A percentile compares a stretch with the other conserved stretches of the same genome.
Conservation (phyloP, 2,888 invertebrate species). For the Conops quadrifasciatus region DNA sequence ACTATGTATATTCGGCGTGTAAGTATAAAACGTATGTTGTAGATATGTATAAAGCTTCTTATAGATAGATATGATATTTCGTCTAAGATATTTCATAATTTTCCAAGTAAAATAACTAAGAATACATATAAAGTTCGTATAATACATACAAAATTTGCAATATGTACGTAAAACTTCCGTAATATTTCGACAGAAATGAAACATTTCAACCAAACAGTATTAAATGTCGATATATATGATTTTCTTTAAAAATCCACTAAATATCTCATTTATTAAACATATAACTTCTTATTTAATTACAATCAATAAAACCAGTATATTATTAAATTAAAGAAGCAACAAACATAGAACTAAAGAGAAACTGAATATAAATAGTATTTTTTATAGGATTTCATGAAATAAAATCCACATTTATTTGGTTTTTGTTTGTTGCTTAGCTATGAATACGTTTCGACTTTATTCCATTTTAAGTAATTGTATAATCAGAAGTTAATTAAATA, state of each 20-base stretch:
- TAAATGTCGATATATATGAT: too few species aligned
- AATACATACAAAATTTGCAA: constrained; percentile 15
- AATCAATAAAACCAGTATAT: constrained; percentile 17
- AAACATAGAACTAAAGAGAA: constrained; percentile 1
- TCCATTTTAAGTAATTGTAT: neutral
- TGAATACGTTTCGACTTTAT: neutral
- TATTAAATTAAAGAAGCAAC: constrained; percentile 16
- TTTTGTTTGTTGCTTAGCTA: neutral
- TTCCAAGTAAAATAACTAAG: too few species aligned
- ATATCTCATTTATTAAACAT: constrained; percentile 18
- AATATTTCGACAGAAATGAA: neutral
- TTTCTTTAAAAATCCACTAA: too few species aligned
- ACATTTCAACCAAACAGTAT: neutral
- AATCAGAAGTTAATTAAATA: neutral
- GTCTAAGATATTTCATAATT: neutral
- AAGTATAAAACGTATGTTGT: constrained; percentile 27
- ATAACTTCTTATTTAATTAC: constrained; percentile 24
- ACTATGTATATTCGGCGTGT: constrained; percentile 10
- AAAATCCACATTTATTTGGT: too few species aligned
- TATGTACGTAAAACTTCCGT: neutral
- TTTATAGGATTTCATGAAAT: too few species aligned
- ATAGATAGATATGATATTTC: constrained; percentile 10
- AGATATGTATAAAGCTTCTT: neutral
- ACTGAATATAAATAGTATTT: constrained; percentile 7
- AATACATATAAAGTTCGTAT: too few species aligned